Evolutionary conservation across 1,140 invertebrate genomes (phyloP), one percentile per base, ranked within the genome.

Genomic region (Orchesella cincta): DNA sequence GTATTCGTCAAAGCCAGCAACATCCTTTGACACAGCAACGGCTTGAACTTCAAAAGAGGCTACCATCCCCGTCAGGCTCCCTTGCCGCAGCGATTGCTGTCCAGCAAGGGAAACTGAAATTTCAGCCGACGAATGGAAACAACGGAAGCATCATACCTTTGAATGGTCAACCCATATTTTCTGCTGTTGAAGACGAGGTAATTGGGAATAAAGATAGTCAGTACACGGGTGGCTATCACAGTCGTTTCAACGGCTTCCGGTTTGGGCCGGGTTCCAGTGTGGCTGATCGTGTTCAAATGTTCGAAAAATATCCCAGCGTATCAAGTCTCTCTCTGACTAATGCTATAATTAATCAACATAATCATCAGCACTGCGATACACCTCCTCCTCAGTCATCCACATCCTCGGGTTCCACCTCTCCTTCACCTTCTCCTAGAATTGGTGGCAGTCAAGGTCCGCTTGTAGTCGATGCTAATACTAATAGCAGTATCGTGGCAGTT

Each of bases 1-100:
- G 90, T 16, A 91, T 90, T 81, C 88, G 89, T 80, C 89, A 90
- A 46, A 86, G 87, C 20, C 87, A 89, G 73, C 85, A 88, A 74
- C 85, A 86, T 79, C 86, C 86, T 3, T 81, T 87, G 76, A 86
- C 86, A 0, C 85, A 87, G 39, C 86, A 88, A 76, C 85, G 88
- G 46, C 84, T 90, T 35, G 88, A 90, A 73, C 88, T 88, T n/a
- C 51, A 86, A 81, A 87, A 87, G 82, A 86, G 79, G 23, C 73
- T 82, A 16, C 79, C 81, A 29, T 79, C 79, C 20, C 81, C 81
- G 8, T 80, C 79, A 16, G 75, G 79, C 28, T 76, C 73, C 33
- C 71, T 82, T 23, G 81, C 81, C 23, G 79, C 81, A 16, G 81
- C 79, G 14, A 80, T 82, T 52, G 81, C 81, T 1, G 29, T 80